phyloP scores from a whole-genome alignment of 2,797 vertebrate genomes.

The Pampus argenteus region DNA sequence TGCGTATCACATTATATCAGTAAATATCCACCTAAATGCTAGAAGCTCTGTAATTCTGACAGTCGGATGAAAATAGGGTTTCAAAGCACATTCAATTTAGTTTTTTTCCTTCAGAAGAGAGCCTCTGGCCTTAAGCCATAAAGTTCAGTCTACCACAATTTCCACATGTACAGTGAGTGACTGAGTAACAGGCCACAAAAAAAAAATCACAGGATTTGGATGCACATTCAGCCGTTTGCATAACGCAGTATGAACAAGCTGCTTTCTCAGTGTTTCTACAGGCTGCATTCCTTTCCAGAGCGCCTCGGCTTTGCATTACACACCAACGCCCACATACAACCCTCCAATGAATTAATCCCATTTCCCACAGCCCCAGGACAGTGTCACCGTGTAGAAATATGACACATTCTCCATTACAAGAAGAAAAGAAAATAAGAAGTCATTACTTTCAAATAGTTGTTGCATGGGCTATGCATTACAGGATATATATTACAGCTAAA shows the following conservation, averaged over 20 bases:
- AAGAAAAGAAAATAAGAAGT: slow-evolving; percentile 51
- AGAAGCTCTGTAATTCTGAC: slow-evolving; percentile 35
- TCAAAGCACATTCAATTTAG: slow-evolving; percentile 26
- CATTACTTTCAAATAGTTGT: slow-evolving; percentile 52
- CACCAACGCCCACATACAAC: slow-evolving; percentile 46
- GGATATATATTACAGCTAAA: slow-evolving; percentile 31
- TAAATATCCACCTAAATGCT: slow-evolving; percentile 26
- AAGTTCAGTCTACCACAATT: slow-evolving; percentile 27
- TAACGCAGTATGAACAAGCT: slow-evolving; percentile 31
- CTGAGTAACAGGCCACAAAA: slow-evolving; percentile 39
- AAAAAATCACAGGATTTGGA: slow-evolving; percentile 47
- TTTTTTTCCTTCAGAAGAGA: slow-evolving; percentile 21
- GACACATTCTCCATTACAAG: slow-evolving; percentile 52
- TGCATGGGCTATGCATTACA: slow-evolving; percentile 51
- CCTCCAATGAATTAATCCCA: slow-evolving; percentile 60
- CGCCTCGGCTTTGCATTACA: slow-evolving; percentile 70
- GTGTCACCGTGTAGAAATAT: slow-evolving; percentile 37
- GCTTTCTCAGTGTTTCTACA: slow-evolving; percentile 39
- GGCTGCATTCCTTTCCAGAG: slow-evolving; percentile 56
- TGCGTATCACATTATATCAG: slow-evolving; percentile 13
- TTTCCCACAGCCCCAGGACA: slow-evolving; percentile 50
- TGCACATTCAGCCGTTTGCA: slow-evolving; percentile 47
- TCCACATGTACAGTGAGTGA: slow-evolving; percentile 46
- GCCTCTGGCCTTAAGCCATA: slow-evolving; percentile 26
- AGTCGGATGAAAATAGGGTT: slow-evolving; percentile 29